Conservation (phyloP, 1,140 invertebrate species). For the Littorina saxatilis region DNA sequence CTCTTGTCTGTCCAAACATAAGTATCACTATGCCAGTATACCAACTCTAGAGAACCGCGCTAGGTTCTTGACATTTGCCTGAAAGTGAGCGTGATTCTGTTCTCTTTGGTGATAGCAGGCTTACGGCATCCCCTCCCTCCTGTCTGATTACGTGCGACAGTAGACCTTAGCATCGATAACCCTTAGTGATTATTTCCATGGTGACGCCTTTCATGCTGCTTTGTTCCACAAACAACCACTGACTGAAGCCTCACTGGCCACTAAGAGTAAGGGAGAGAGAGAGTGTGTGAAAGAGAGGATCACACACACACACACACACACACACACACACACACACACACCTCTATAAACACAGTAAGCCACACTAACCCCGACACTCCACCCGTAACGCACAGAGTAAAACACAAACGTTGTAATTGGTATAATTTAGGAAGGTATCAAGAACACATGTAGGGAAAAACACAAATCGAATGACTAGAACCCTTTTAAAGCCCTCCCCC, state of each 20-base stretch:
- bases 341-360: not conserved
- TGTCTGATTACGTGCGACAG: not conserved
- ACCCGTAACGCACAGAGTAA: not conserved
- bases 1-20: no score
- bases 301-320: constrained; percentile 2
- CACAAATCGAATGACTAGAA: no score
- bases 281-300: no score
- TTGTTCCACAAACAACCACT: not conserved
- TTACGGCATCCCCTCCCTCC: not conserved
- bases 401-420: not conserved
- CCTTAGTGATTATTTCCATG: constrained; percentile 1
- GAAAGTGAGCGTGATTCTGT: no score
- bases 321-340: not conserved
- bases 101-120: not conserved
- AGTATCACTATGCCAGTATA: no score
- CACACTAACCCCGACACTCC: not conserved
- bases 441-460: no score
- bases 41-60: no score
- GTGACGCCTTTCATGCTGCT: not conserved
- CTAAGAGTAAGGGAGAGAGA: not conserved
- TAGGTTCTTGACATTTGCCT: no score
- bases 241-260: not conserved
- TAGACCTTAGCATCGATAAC: constrained; percentile 4
- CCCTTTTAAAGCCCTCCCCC: no score
- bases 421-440: no score